These are phyloP conservation scores for Caenorhabditis macrosperma DNA, from an alignment of 2,888 invertebrate species.

Conservation along the genomic window DNA sequence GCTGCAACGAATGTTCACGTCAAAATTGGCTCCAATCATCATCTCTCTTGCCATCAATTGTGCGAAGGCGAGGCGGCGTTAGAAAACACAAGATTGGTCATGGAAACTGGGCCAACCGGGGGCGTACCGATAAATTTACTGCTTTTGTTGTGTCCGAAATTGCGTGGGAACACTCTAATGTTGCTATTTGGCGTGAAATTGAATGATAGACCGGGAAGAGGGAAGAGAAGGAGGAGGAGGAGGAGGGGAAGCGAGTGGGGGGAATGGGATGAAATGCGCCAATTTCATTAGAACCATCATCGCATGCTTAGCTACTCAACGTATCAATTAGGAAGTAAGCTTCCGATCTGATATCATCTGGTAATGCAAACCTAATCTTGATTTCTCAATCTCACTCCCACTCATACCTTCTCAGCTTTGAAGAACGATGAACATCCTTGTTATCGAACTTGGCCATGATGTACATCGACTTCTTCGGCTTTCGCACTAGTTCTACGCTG, in stretches of 20 bases:
- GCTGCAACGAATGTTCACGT: constrained; percentile 42
- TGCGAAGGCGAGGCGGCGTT: neutral
- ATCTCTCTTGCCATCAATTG: constrained; percentile 28
- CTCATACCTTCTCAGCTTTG: constrained; percentile 36
- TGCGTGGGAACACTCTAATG: constrained; percentile 52
- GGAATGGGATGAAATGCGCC: constrained; percentile 15
- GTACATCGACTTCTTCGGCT: constrained; percentile 52
- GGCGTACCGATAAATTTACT: constrained; percentile 51
- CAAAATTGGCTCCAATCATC: constrained; percentile 43
- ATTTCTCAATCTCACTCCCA: constrained; percentile 1
- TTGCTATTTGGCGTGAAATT: constrained; percentile 37
- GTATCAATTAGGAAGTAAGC: constrained; percentile 41
- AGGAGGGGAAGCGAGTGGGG: neutral
- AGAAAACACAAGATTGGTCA: constrained; percentile 35
- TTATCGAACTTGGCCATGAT: constrained; percentile 63
- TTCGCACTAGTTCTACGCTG: constrained; percentile 27
- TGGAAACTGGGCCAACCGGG: constrained; percentile 36
- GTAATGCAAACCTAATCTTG: neutral
- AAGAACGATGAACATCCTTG: constrained; percentile 58
- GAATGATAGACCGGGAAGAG: constrained; percentile 9
- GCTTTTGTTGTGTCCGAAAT: constrained; percentile 47
- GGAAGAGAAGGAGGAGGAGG: neutral
- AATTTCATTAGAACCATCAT: constrained; percentile 21
- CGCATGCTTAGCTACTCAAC: neutral
- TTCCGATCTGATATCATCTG: neutral